A percentile compares a stretch with the other conserved stretches of the same genome.
phyloP scores from a whole-genome alignment of 2,797 vertebrate genomes.

The Siniperca undulata region DNA sequence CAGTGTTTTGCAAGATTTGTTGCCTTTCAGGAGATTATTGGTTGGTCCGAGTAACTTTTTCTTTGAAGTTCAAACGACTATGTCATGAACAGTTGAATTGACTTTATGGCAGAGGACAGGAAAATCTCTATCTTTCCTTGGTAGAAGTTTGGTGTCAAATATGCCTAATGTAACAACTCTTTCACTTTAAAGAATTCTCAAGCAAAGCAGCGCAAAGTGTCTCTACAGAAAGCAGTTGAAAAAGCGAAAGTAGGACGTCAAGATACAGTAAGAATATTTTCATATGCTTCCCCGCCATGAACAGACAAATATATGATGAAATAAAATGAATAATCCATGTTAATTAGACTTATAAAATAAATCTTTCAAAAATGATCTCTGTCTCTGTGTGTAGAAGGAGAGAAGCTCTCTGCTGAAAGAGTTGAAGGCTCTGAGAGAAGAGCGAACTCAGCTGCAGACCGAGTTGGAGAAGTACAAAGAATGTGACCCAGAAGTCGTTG shows the following conservation, averaged over 20 bases:
- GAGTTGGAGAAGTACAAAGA: constrained; percentile 94
- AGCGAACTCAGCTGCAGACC: constrained; percentile 85
- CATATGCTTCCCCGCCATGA: neutral
- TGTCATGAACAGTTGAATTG: neutral
- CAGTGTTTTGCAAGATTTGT: neutral
- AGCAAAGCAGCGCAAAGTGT: constrained; percentile 86
- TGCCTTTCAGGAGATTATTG: neutral
- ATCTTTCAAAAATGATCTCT: neutral
- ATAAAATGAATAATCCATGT: neutral
- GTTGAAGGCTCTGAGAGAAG: constrained; percentile 85
- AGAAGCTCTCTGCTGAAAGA: constrained; percentile 87
- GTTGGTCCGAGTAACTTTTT: neutral
- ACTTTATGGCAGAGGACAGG: neutral
- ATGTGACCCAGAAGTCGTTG: constrained; percentile 94
- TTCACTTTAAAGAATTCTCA: constrained; percentile 86
- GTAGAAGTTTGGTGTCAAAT: neutral
- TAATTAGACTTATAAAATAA: neutral
- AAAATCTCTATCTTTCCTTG: neutral
- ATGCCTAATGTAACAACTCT: neutral
- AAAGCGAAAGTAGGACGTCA: constrained; percentile 93
- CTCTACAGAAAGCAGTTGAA: constrained; percentile 86
- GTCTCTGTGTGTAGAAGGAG: constrained; percentile 84
- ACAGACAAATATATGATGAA: neutral
- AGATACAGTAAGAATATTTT: constrained; percentile 88
- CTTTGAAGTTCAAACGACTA: neutral